Conservation (phyloP, 2,797 vertebrate genomes). For the Enteromius treurensis region DNA sequence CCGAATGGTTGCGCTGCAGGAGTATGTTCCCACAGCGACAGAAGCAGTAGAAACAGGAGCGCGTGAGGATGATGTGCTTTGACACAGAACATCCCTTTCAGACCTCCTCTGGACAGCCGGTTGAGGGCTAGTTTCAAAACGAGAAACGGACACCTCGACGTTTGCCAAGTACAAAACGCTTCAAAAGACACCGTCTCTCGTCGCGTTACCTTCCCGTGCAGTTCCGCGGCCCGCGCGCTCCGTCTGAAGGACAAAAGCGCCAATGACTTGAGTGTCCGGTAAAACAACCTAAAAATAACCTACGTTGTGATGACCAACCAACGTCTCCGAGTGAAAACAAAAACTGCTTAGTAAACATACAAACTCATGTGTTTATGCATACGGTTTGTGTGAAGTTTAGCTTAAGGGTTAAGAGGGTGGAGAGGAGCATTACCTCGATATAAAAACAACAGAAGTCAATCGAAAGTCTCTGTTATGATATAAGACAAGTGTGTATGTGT, state of each 20-base stretch:
- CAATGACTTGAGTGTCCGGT: background rate
- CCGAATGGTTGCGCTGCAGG: background rate
- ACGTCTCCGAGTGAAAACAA: background rate
- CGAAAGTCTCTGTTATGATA: background rate
- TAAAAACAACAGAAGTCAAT: background rate
- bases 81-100: constrained; percentile 12
- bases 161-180: background rate
- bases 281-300: background rate
- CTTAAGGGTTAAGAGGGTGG: background rate
- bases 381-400: background rate
- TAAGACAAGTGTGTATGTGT: background rate
- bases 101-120: background rate
- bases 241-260: constrained; percentile 4
- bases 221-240: background rate
- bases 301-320: background rate
- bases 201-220: background rate
- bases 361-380: background rate
- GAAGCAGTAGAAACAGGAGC: background rate
- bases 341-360: background rate
- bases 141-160: background rate
- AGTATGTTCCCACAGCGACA: background rate
- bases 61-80: constrained; percentile 3
- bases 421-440: background rate
- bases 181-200: background rate
- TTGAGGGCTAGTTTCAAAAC: constrained; percentile 13